Conservation (phyloP, 2,888 invertebrate species). For the Drymonia ruficornis region DNA sequence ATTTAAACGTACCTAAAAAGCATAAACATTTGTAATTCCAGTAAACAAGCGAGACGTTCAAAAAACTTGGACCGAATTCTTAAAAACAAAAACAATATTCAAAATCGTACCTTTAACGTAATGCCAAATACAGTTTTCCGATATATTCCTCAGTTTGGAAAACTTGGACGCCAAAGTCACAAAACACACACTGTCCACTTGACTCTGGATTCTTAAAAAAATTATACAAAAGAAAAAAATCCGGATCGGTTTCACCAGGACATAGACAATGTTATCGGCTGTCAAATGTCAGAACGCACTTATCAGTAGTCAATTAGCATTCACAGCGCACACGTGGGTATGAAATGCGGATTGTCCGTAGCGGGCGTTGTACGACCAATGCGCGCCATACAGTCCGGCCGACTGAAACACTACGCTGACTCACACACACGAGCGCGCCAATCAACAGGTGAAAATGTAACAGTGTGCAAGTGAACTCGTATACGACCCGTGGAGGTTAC, state of each 20-base stretch:
- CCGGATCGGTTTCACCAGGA: slow-evolving; percentile 41
- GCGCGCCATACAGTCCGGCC: slow-evolving; percentile 75
- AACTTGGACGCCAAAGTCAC: slow-evolving; percentile 65
- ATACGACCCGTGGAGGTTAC: slow-evolving; percentile 77
- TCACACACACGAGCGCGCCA: slow-evolving; percentile 69
- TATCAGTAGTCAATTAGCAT: slow-evolving; percentile 71
- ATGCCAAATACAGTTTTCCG: slow-evolving; percentile 77
- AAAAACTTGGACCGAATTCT: slow-evolving; percentile 65
- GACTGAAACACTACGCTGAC: slow-evolving; percentile 73
- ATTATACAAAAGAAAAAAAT: slow-evolving; percentile 37
- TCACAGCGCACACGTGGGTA: slow-evolving; percentile 68
- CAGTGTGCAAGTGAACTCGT: slow-evolving; percentile 73
- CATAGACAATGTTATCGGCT: slow-evolving; percentile 61
- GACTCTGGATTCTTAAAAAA: slow-evolving; percentile 46
- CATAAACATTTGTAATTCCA: background rate
- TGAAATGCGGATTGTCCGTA: slow-evolving; percentile 39
- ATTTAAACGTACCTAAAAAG: no score
- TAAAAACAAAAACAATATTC: slow-evolving; percentile 18
- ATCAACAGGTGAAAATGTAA: slow-evolving; percentile 80
- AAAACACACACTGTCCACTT: slow-evolving; percentile 70
- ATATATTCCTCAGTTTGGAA: slow-evolving; percentile 79
- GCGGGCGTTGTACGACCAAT: slow-evolving; percentile 65
- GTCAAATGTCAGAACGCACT: slow-evolving; percentile 69
- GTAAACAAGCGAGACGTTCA: background rate
- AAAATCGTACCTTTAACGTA: slow-evolving; percentile 74